A percentile compares a stretch with the other conserved stretches of the same genome.
Evolutionary conservation across 2,113 vertebrate species (phyloP).

Genomic region (Ciconia boyciana): DNA sequence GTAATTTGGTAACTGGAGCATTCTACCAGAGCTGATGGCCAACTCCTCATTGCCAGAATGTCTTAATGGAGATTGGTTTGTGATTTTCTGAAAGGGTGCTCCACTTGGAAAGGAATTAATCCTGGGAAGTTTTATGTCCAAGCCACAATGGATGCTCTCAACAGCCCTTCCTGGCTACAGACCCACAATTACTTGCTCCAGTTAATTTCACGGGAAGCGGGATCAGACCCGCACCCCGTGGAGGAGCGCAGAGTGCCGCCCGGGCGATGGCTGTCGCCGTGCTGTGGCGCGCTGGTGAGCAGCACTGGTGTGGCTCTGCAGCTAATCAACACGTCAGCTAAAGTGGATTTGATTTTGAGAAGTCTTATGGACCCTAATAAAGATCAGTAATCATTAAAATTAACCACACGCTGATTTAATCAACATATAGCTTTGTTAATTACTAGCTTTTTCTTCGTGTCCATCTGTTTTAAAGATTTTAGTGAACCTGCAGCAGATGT

Average conservation of each 20-base stretch:
- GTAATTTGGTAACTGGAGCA: background rate
- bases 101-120: background rate
- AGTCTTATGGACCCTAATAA: constrained; percentile 52
- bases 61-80: background rate
- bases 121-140: rapidly evolving
- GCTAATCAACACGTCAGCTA: background rate
- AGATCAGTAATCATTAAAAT: constrained; percentile 74
- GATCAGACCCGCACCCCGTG: background rate
- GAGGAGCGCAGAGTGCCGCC: background rate
- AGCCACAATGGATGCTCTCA: background rate
- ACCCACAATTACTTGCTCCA: background rate
- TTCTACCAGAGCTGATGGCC: background rate
- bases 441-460: constrained; percentile 68
- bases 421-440: constrained; percentile 81
- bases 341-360: constrained; percentile 20
- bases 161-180: background rate
- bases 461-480: constrained; percentile 77
- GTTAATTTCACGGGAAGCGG: background rate
- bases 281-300: background rate
- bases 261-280: rapidly evolving
- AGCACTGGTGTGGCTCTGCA: background rate
- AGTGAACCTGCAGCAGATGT: constrained; percentile 78
- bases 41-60: background rate
- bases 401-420: constrained; percentile 76
- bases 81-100: background rate